These are phyloP conservation scores for Microctenopoma stevenorrisi DNA, from an alignment of 2,797 vertebrate species.

Conservation along the genomic window DNA sequence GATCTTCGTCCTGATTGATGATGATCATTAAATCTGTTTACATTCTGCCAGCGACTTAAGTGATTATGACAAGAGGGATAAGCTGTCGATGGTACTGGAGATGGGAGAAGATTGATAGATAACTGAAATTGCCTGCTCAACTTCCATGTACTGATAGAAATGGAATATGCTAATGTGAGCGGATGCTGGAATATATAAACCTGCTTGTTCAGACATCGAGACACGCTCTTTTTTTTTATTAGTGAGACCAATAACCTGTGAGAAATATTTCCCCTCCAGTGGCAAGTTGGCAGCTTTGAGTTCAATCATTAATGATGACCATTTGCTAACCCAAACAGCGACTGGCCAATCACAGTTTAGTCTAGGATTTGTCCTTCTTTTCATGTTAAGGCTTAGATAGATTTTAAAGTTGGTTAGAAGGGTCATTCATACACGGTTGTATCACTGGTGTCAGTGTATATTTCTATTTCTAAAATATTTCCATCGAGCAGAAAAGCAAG, in stretches of 20 bases:
- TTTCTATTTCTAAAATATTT: too few species aligned
- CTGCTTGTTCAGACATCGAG: constrained; percentile 25
- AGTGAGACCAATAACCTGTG: constrained; percentile 39
- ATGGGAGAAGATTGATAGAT: constrained; percentile 75
- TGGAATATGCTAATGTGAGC: constrained; percentile 71
- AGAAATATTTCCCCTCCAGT: constrained; percentile 24
- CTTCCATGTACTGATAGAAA: constrained; percentile 62
- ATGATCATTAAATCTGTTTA: constrained; percentile 77
- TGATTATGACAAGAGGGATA: constrained; percentile 76
- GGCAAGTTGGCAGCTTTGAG: constrained; percentile 7
- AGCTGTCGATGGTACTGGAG: constrained; percentile 62
- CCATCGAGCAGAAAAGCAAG: too few species aligned
- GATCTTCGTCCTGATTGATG: constrained; percentile 73
- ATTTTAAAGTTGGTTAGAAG: too few species aligned
- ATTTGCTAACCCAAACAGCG: background rate
- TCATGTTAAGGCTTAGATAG: background rate
- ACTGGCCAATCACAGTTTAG: constrained; percentile 1
- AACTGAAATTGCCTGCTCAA: constrained; percentile 56
- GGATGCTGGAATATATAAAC: constrained; percentile 47
- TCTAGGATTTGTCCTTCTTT: background rate
- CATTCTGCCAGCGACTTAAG: constrained; percentile 71
- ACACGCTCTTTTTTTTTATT: constrained; percentile 24
- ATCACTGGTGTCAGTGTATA: too few species aligned
- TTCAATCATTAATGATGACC: constrained; percentile 25
- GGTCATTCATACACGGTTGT: too few species aligned